Base-by-base conservation (phyloP, 2,888 invertebrate genomes). In the Euplagia quadripunctaria region DNA sequence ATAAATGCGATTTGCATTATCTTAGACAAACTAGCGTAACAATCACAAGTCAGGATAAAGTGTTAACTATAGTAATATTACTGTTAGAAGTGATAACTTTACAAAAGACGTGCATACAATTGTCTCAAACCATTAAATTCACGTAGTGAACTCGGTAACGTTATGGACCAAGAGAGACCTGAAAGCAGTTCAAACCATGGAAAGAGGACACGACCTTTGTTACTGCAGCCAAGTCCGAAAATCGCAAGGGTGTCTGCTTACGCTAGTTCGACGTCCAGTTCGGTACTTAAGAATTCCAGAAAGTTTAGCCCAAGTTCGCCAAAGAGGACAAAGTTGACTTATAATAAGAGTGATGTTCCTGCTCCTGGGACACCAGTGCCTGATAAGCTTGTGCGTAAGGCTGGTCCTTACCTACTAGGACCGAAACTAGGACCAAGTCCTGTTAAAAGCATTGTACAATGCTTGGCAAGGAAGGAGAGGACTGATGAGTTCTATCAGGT, bases 401-500 rank as follows among this genome's bases (percentile, higher is more conserved):
- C 97, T 79, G 97, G 98, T 0, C 97, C 97, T 61, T 98, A 97
- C 88, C 92, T 97, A 66, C 89, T 98, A 67, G 98, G 98, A 4
- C 97, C 97, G 46, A 96, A 97, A 81, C 93, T 97, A 51, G 97
- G 97, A 0, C 97, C 97, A 9, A 97, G 97, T 75, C 98, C 98
- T 17, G 98, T 98, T 0, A 96, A 97, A 88, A 97, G 97, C 89
- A 97, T 98, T 85, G 97, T 97, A 8, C 97, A 98, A 86, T 98
- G 97, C 92, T 92, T 98, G 78, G 97, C 97, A 9, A 96, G 97
- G 73, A 97, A 97, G 85, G 97, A 97, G 86, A 96, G 96, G 68
- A 97, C 97, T 49, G 97, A 97, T 90, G 96, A 97, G 72, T 97
- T 97, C 89, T 97, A 96, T 88, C 97, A 97, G 75, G 94, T 75